phyloP scores from a whole-genome alignment of 2,113 vertebrate genomes.

The Eubucco bourcierii region DNA sequence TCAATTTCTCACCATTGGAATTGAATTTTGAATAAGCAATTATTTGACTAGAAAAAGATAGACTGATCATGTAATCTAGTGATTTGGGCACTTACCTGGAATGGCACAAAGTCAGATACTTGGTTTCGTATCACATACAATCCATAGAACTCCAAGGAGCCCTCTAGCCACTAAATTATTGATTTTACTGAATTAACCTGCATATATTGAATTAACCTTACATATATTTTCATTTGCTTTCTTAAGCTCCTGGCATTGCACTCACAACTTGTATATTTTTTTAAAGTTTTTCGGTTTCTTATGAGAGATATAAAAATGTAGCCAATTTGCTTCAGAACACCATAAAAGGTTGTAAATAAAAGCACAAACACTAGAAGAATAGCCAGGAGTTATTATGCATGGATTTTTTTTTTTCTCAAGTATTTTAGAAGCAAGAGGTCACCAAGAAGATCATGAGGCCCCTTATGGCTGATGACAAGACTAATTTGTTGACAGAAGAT shows the following conservation, averaged over 20 bases:
- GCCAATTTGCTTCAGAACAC: background rate
- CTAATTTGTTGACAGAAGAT: slow-evolving; percentile 73
- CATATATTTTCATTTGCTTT: slow-evolving; percentile 17
- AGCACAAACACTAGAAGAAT: background rate
- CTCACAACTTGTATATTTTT: background rate
- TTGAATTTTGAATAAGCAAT: background rate
- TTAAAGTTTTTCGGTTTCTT: background rate
- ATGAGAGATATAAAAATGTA: background rate
- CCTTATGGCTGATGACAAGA: slow-evolving; percentile 70
- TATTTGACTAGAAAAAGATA: background rate
- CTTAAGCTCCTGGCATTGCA: background rate
- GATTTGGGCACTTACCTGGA: background rate
- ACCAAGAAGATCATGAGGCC: slow-evolving; percentile 68
- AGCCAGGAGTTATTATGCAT: background rate
- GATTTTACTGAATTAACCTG: slow-evolving; percentile 57
- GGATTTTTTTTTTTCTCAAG: slow-evolving; percentile 19
- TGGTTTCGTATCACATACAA: background rate
- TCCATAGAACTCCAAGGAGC: background rate
- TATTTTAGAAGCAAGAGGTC: slow-evolving; percentile 61
- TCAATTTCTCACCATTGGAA: background rate
- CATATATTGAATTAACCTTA: slow-evolving; percentile 55
- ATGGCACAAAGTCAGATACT: background rate
- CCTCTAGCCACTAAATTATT: slow-evolving; percentile 19
- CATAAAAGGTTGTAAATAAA: background rate
- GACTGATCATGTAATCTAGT: background rate